A percentile compares a stretch with the other conserved stretches of the same genome.
phyloP scores from a whole-genome alignment of 1,140 invertebrate species.

The Drosophila subpulchrella region DNA sequence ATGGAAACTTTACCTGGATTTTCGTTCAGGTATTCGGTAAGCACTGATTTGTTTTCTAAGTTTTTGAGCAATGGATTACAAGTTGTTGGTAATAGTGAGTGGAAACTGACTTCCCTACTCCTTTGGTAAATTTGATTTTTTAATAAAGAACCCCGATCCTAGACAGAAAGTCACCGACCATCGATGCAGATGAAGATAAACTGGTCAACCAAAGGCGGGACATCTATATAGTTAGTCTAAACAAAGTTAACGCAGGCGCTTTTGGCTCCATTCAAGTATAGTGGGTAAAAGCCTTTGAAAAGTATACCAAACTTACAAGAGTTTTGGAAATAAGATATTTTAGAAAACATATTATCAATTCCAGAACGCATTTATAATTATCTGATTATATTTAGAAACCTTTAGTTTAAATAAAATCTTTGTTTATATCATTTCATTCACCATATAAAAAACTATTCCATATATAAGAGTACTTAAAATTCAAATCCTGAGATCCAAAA shows the following conservation, averaged over 20 bases:
- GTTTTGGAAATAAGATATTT: not conserved
- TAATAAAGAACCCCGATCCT: constrained; percentile 6
- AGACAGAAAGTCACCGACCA: constrained; percentile 14
- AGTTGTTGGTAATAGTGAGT: not conserved
- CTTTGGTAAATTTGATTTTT: not conserved
- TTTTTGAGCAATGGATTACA: not conserved
- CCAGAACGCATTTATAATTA: too few relatives aligned
- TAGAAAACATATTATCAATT: not conserved
- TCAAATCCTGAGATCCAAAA: too few relatives aligned
- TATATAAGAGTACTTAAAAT: too few relatives aligned
- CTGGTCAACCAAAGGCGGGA: constrained; percentile 36
- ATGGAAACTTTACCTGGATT: not conserved
- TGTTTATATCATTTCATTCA: too few relatives aligned
- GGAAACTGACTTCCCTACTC: constrained; percentile 3
- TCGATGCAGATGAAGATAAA: constrained; percentile 43
- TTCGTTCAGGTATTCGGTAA: not conserved
- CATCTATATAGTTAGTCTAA: constrained; percentile 25
- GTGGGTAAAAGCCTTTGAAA: constrained; percentile 6
- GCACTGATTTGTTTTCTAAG: not conserved
- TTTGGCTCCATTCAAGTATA: not conserved
- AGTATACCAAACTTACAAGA: not conserved
- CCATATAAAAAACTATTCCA: too few relatives aligned
- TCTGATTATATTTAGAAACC: too few relatives aligned
- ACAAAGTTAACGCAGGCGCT: constrained; percentile 49
- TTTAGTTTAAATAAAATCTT: not conserved